These are phyloP conservation scores for Drosophila picticornis DNA, from an alignment of 2,888 invertebrate species.

Conservation along the genomic window DNA sequence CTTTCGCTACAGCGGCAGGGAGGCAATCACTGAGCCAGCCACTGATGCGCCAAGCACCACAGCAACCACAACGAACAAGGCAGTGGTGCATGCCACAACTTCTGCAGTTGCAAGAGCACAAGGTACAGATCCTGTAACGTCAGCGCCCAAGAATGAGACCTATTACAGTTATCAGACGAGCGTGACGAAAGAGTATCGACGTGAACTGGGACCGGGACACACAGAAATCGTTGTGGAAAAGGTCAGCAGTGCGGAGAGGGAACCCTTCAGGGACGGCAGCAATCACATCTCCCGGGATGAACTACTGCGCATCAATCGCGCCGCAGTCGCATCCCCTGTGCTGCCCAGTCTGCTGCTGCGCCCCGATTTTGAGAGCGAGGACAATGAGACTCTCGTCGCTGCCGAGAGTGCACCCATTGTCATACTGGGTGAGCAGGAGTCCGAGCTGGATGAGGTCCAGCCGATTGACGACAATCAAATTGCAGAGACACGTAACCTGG, in stretches of 20 bases:
- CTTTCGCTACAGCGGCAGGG: slow-evolving; percentile 79
- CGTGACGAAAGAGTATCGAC: slow-evolving; percentile 75
- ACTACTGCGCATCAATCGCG: slow-evolving; percentile 88
- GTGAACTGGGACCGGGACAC: slow-evolving; percentile 77
- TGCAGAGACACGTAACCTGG: slow-evolving; percentile 83
- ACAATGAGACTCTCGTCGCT: slow-evolving; percentile 68
- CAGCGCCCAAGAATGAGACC: slow-evolving; percentile 53
- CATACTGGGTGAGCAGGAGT: slow-evolving; percentile 86
- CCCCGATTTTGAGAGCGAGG: slow-evolving; percentile 47
- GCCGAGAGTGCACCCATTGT: slow-evolving; percentile 85
- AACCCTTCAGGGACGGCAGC: slow-evolving; percentile 85
- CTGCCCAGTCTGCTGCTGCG: slow-evolving; percentile 75
- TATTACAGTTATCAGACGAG: slow-evolving; percentile 73
- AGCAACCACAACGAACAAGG: slow-evolving; percentile 43
- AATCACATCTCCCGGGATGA: slow-evolving; percentile 88
- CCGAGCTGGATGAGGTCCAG: slow-evolving; percentile 81
- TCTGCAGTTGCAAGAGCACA: slow-evolving; percentile 7
- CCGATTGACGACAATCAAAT: slow-evolving; percentile 85
- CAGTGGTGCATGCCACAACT: slow-evolving; percentile 39
- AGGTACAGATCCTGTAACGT: slow-evolving; percentile 1
- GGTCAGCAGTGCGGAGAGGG: slow-evolving; percentile 61
- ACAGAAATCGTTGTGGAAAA: slow-evolving; percentile 81
- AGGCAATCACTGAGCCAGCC: slow-evolving; percentile 32
- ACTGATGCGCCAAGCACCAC: slow-evolving; percentile 38
- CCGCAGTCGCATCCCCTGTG: slow-evolving; percentile 82